These are phyloP conservation scores for Enteromius treurensis DNA, from an alignment of 2,797 vertebrate species.

Conservation along the genomic window DNA sequence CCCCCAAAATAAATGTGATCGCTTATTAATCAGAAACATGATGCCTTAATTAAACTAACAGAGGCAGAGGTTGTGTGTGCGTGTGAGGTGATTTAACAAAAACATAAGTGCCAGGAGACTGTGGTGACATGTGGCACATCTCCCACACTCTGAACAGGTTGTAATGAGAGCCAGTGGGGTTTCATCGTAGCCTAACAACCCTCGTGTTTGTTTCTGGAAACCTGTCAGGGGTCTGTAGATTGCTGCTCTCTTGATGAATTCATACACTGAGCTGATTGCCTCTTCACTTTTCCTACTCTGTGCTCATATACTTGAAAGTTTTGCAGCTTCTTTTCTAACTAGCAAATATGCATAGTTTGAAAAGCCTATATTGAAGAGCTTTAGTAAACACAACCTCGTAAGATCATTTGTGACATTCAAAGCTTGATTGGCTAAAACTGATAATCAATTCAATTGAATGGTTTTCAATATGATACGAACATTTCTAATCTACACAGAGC, in stretches of 20 bases:
- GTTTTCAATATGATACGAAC: background rate
- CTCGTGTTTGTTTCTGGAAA: slow-evolving; percentile 65
- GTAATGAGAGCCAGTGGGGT: slow-evolving; percentile 77
- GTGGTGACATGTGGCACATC: slow-evolving; percentile 51
- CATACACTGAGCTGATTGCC: slow-evolving; percentile 27
- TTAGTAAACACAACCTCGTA: background rate
- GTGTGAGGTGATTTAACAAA: slow-evolving; percentile 24
- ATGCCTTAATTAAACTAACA: background rate
- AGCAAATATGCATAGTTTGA: background rate
- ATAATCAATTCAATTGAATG: background rate
- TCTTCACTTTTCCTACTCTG: slow-evolving; percentile 1
- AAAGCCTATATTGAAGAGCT: background rate
- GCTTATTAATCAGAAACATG: background rate
- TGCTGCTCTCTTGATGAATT: slow-evolving; percentile 61
- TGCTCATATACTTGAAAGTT: slow-evolving; percentile 17
- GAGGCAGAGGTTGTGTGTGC: slow-evolving; percentile 1
- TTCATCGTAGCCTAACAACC: slow-evolving; percentile 70
- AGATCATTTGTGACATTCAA: background rate
- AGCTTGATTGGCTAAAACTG: background rate
- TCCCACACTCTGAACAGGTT: slow-evolving; percentile 58
- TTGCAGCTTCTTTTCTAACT: background rate
- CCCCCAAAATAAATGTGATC: background rate
- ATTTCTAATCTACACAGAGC: background rate
- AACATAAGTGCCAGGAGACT: slow-evolving; percentile 59
- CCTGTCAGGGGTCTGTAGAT: slow-evolving; percentile 62